Evolutionary conservation across 2,797 vertebrate species (phyloP).

Genomic region (Hippoglossus hippoglossus): DNA sequence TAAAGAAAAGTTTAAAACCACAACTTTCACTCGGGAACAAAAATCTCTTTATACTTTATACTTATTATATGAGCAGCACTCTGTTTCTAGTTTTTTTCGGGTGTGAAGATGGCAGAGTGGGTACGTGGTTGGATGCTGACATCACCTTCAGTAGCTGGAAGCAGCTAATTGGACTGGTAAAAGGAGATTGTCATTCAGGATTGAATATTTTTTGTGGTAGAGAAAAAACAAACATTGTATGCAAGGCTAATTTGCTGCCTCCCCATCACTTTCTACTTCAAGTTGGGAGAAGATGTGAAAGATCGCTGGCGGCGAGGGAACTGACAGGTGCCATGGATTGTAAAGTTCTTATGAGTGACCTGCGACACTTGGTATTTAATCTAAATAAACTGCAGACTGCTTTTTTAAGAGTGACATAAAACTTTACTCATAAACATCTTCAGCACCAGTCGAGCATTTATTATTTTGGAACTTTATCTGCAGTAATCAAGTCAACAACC

Average conservation of each 20-base stretch:
- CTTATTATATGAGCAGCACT: background rate
- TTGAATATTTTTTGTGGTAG: background rate
- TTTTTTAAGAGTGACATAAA: constrained; percentile 2
- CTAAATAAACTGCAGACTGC: too few relatives aligned
- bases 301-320: constrained; percentile 1
- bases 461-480: constrained; percentile 9
- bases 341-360: background rate
- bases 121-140: background rate
- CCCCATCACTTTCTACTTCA: constrained; percentile 1
- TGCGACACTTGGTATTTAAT: background rate
- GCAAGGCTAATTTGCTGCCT: background rate
- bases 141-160: constrained; percentile 16
- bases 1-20: too few relatives aligned
- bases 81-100: constrained; percentile 7
- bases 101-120: constrained; percentile 9
- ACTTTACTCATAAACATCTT: background rate
- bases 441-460: background rate
- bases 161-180: constrained; percentile 34
- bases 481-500: constrained; percentile 5
- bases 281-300: background rate
- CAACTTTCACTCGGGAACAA: too few relatives aligned
- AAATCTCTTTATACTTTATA: too few relatives aligned
- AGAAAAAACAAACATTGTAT: background rate
- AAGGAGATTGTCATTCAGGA: constrained; percentile 20
- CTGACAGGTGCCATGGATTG: background rate